Conservation (phyloP, 1,140 invertebrate genomes). For the Ectropis grisescens region DNA sequence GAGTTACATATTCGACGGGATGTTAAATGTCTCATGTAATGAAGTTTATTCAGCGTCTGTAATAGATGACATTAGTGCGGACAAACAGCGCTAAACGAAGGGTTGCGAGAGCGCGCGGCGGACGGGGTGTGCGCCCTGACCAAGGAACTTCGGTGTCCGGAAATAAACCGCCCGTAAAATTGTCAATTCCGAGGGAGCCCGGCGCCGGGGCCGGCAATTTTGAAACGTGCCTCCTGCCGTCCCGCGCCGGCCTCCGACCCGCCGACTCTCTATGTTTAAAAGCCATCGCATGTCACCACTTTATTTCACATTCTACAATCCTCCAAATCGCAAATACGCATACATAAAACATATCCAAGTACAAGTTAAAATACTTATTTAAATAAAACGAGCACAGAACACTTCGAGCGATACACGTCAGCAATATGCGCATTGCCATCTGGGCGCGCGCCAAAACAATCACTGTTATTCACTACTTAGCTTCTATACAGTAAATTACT, state of each 20-base stretch:
- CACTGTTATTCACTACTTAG: slow-evolving; percentile 58
- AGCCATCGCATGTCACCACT: slow-evolving; percentile 16
- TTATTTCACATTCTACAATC: slow-evolving; percentile 2
- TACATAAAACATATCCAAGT: too few relatives aligned
- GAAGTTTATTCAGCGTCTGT: too few relatives aligned
- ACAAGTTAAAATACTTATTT: too few relatives aligned
- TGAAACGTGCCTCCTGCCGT: slow-evolving; percentile 24
- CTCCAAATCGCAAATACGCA: too few relatives aligned
- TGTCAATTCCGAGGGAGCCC: slow-evolving; percentile 72
- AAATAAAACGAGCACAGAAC: too few relatives aligned
- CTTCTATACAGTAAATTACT: slow-evolving; percentile 27
- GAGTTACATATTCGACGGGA: too few relatives aligned
- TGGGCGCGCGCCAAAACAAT: slow-evolving; percentile 61
- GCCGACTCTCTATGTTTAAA: slow-evolving; percentile 18
- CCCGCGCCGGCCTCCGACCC: slow-evolving; percentile 8
- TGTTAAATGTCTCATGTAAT: too few relatives aligned
- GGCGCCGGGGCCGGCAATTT: slow-evolving; percentile 44
- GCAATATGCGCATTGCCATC: slow-evolving; percentile 44
- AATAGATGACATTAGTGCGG: slow-evolving; percentile 3
- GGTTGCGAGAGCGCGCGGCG: slow-evolving; percentile 21
- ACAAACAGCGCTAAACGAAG: slow-evolving; percentile 16
- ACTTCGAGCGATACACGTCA: slow-evolving; percentile 22
- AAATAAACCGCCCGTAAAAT: slow-evolving; percentile 75
- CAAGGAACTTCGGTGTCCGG: slow-evolving; percentile 64
- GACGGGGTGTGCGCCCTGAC: slow-evolving; percentile 31